A percentile compares a stretch with the other conserved stretches of the same genome.
phyloP scores from a whole-genome alignment of 1,140 invertebrate species.

The Drosophila arizonae region DNA sequence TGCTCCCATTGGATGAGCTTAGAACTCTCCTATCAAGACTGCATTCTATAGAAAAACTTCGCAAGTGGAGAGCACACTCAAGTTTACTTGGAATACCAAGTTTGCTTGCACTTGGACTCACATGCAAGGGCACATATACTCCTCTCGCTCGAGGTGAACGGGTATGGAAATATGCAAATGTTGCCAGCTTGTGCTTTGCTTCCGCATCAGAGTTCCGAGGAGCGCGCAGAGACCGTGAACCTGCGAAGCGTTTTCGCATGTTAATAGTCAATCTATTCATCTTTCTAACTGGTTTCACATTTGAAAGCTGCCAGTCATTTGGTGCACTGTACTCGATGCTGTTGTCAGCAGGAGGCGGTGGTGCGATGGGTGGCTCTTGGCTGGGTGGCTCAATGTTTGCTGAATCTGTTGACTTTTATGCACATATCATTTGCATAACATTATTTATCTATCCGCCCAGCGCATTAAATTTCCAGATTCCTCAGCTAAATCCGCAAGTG shows the following conservation, averaged over 20 bases:
- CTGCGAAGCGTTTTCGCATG: conserved; percentile 74
- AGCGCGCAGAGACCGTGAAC: conserved; percentile 55
- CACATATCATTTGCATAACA: conserved; percentile 82
- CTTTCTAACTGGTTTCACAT: conserved; percentile 80
- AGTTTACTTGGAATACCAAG: too few species aligned
- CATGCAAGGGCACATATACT: too few species aligned
- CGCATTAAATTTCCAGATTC: conserved; percentile 75
- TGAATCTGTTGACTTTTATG: conserved; percentile 77
- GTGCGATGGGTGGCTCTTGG: too few species aligned
- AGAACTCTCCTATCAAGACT: too few species aligned
- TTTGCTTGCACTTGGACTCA: too few species aligned
- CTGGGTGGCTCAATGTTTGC: background rate
- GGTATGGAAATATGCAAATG: conserved; percentile 67
- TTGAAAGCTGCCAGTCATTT: conserved; percentile 74
- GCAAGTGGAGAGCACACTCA: too few species aligned
- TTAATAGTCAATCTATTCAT: conserved; percentile 81
- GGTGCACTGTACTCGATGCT: conserved; percentile 15
- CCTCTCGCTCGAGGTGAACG: too few species aligned
- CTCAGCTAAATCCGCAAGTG: conserved; percentile 73
- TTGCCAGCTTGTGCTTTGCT: conserved; percentile 35
- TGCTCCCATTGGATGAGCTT: too few species aligned
- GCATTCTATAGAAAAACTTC: too few species aligned
- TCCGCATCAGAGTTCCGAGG: background rate
- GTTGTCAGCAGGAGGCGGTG: background rate
- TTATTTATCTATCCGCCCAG: conserved; percentile 64